phyloP scores from a whole-genome alignment of 2,113 vertebrate genomes.

The Alosa alosa region DNA sequence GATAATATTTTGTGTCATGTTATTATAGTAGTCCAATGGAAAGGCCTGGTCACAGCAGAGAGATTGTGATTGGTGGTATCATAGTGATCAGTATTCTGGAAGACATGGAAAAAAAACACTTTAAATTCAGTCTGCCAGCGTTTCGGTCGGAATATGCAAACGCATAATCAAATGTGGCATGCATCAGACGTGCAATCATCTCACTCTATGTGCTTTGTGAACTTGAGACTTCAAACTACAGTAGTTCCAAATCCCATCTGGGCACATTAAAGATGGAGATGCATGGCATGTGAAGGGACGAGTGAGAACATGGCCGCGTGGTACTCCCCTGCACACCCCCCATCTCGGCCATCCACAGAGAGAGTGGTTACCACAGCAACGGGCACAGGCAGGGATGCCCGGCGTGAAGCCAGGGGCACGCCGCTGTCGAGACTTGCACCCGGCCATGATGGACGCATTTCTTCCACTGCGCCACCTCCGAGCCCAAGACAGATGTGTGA shows the following conservation, averaged over 20 bases:
- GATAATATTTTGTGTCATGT: too few relatives aligned
- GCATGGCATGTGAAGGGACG: background rate
- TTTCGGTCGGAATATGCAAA: background rate
- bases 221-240: background rate
- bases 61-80: background rate
- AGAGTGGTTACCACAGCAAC: slow-evolving; percentile 1
- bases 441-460: background rate
- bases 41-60: background rate
- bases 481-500: background rate
- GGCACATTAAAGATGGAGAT: background rate
- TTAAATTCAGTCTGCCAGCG: too few relatives aligned
- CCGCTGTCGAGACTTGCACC: background rate
- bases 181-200: background rate
- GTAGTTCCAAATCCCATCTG: background rate
- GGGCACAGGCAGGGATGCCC: background rate
- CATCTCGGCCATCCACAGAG: background rate
- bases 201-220: background rate
- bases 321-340: background rate
- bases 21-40: too few relatives aligned
- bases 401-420: background rate
- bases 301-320: background rate
- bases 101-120: background rate
- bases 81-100: background rate
- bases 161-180: background rate
- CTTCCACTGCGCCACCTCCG: background rate